These are phyloP conservation scores for Dascyllus trimaculatus DNA, from an alignment of 2,113 vertebrate species.

Conservation along the genomic window DNA sequence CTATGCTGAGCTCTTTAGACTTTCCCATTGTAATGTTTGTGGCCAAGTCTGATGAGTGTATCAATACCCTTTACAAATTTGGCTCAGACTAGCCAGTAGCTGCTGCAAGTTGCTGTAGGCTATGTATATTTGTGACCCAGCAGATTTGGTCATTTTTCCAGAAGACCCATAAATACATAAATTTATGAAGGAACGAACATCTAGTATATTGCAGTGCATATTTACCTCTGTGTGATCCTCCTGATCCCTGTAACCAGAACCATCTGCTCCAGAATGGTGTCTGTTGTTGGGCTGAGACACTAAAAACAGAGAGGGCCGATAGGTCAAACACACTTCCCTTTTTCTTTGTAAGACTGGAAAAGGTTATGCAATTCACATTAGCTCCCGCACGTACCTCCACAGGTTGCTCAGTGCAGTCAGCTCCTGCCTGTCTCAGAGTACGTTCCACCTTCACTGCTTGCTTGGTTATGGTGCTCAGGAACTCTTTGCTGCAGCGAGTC, in stretches of 20 bases:
- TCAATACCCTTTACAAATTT: too few species aligned
- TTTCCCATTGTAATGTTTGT: too few species aligned
- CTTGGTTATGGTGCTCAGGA: slow-evolving; percentile 85
- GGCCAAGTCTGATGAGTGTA: too few species aligned
- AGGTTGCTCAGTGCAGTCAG: slow-evolving; percentile 74
- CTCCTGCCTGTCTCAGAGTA: slow-evolving; percentile 85
- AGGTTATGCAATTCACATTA: neutral
- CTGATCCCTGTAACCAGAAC: slow-evolving; percentile 84
- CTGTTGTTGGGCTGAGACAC: slow-evolving; percentile 77
- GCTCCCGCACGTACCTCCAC: slow-evolving; percentile 78
- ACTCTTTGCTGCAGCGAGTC: slow-evolving; percentile 84
- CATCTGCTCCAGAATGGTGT: slow-evolving; percentile 84
- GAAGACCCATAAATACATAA: too few species aligned
- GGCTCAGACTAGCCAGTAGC: too few species aligned
- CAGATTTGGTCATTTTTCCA: too few species aligned
- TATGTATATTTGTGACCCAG: too few species aligned
- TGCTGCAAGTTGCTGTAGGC: too few species aligned
- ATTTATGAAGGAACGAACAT: too few species aligned
- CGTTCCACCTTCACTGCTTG: slow-evolving; percentile 88
- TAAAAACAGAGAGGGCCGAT: slow-evolving; percentile 7
- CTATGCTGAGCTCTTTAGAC: too few species aligned
- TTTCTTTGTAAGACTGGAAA: neutral
- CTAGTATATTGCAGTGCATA: neutral
- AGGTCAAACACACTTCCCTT: neutral
- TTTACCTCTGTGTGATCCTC: slow-evolving; percentile 81